Evolutionary conservation across 2,113 vertebrate species (phyloP).

Genomic region (Crotophaga sulcirostris): DNA sequence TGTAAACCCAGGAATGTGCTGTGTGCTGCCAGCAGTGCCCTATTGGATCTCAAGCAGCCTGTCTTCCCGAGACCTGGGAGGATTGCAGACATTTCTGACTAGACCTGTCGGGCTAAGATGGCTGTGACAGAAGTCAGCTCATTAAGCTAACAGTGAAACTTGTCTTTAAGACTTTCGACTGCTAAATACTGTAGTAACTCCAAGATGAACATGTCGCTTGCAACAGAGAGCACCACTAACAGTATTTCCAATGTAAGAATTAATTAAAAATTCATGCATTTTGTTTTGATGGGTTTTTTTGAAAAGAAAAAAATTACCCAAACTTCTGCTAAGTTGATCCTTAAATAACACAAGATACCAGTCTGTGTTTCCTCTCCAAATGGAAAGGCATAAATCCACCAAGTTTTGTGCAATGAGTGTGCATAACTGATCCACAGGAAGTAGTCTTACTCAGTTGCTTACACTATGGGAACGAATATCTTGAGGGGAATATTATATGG

Average conservation of each 20-base stretch:
- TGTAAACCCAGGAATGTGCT: conserved; percentile 63
- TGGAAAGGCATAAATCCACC: neutral
- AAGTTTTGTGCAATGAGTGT: conserved; percentile 5
- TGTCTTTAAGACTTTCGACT: neutral
- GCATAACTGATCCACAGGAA: neutral
- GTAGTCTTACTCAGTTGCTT: neutral
- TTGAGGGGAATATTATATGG: neutral
- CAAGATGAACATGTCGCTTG: neutral
- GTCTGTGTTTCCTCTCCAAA: neutral
- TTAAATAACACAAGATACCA: conserved; percentile 2
- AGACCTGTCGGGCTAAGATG: neutral
- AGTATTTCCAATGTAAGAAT: neutral
- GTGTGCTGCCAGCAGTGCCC: conserved; percentile 29
- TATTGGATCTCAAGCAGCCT: neutral
- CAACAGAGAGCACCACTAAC: neutral
- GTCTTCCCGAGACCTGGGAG: neutral
- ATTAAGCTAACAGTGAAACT: neutral
- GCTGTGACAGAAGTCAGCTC: neutral
- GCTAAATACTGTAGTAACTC: neutral
- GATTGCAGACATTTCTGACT: neutral
- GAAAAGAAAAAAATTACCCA: neutral
- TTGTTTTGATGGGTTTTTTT: neutral
- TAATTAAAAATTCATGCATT: neutral
- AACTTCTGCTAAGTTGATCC: neutral
- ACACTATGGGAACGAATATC: neutral